Conservation (phyloP, 2,888 invertebrate species). For the Lochmaea crataegi region DNA sequence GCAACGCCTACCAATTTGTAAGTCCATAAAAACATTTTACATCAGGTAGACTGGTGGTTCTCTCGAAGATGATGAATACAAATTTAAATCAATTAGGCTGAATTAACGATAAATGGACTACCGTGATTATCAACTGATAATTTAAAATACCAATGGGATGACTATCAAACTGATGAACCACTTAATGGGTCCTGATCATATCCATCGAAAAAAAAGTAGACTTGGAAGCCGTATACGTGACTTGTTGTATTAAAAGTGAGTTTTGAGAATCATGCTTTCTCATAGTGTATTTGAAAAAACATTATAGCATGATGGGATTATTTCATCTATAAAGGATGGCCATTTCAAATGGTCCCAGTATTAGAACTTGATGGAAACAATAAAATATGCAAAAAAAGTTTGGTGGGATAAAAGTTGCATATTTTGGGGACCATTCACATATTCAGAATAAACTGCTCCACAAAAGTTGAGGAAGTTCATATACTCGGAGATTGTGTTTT, state of each 20-base stretch:
- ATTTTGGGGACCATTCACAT: no score
- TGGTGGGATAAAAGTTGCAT: no score
- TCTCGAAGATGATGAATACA: conserved; percentile 41
- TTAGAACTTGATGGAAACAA: no score
- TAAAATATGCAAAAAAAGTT: background rate
- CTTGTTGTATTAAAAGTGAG: conserved; percentile 15
- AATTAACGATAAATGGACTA: conserved; percentile 45
- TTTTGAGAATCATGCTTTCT: conserved; percentile 1
- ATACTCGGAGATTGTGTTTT: no score
- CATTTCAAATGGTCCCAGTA: no score
- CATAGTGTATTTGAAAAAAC: background rate
- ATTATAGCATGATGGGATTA: background rate
- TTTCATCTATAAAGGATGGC: background rate
- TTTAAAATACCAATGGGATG: conserved; percentile 30
- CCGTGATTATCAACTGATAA: conserved; percentile 43
- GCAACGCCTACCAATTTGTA: conserved; percentile 51
- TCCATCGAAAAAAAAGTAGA: conserved; percentile 15
- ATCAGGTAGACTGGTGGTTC: conserved; percentile 28
- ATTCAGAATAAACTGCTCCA: background rate
- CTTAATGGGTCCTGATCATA: conserved; percentile 31
- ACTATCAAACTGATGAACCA: conserved; percentile 32
- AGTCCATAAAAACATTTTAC: conserved; percentile 25
- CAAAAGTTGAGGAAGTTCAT: background rate
- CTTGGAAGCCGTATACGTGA: conserved; percentile 30
- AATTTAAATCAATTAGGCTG: conserved; percentile 47